Evolutionary conservation across 2,797 vertebrate species (phyloP).

Genomic region (Tapera naevia): DNA sequence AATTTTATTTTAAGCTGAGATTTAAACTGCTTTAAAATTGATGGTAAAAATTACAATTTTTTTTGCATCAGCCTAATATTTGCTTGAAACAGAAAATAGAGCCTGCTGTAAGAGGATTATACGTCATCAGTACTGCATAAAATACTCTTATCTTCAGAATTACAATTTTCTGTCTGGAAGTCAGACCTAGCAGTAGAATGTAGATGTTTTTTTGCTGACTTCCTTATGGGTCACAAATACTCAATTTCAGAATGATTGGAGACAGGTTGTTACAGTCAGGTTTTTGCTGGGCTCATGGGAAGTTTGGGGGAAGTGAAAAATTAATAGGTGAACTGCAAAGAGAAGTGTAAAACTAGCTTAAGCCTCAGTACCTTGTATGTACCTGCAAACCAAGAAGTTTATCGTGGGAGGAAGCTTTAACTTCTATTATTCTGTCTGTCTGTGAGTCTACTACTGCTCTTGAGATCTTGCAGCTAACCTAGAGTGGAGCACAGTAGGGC

Average conservation of each 20-base stretch:
- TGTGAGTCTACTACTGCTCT: not conserved
- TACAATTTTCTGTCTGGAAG: not conserved
- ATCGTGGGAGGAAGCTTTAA: not conserved
- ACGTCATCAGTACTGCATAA: not conserved
- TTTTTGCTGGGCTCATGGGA: not conserved
- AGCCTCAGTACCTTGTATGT: not conserved
- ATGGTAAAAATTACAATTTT: too few species aligned
- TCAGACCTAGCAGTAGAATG: not conserved
- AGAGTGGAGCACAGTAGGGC: not conserved
- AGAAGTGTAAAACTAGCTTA: not conserved
- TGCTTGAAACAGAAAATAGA: conserved; percentile 8
- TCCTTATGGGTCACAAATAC: not conserved
- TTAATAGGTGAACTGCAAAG: not conserved
- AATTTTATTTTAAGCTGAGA: too few species aligned
- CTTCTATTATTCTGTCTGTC: not conserved
- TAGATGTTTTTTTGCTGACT: not conserved
- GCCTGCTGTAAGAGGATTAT: not conserved
- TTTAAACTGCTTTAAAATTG: too few species aligned
- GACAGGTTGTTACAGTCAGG: not conserved
- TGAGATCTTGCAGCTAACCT: not conserved
- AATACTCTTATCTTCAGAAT: conserved; percentile 12
- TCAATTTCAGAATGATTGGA: not conserved
- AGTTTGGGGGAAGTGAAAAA: conserved; percentile 2
- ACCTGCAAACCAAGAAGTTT: not conserved
- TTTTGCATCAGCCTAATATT: not conserved